Evolutionary conservation across 2,113 vertebrate genomes (phyloP), one percentile per base, ranked within the genome.

Genomic region (Oryzias curvinotus): DNA sequence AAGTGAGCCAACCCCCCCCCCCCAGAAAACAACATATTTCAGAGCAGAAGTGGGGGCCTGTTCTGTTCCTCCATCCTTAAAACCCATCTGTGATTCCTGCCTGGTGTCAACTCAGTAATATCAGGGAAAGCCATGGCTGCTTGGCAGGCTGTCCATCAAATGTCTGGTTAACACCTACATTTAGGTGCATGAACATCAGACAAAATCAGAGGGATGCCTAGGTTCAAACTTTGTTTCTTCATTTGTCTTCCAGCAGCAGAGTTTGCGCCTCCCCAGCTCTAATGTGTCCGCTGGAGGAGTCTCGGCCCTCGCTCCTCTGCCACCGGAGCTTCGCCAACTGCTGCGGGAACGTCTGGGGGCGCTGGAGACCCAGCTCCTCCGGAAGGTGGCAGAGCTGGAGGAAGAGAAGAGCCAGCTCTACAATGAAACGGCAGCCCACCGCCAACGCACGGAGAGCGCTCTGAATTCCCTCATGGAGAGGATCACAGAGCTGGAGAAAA

Each of bases 401-500:
- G 95, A 97, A 51, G 96, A 99, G 86, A 98, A 97, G 70, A 95
- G 93, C 16, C 88, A 94, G 89, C 94, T 99, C 6, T 96, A 95
- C 88, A 99, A 99, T 0, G 96, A 99, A 89, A 98, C 94, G 0
- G 92, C 95, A 0, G 94, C 94, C 58, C 96, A 99, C 75, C 91
- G 96, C 59, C 95, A 96, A 79, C 96, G 93, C 88, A 98, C 97
- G 0, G 97, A 99, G 83, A 94, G 83, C 15, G 84, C 93, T 4
- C 85, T 99, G 79, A 95, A 94, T 19, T 92, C 95, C 0, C 90
- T 99, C 82, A 91, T 98, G 76, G 95, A 98, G 86, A 92, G 96
- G 77, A 97, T 98, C 80, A 89, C 93, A 0, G 97, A 99, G 71
- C 87, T 99, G 4, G 97, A 98, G 87, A 94, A 93, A 92, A 96